phyloP scores from a whole-genome alignment of 2,888 invertebrate species.

The Chrysolina americana region DNA sequence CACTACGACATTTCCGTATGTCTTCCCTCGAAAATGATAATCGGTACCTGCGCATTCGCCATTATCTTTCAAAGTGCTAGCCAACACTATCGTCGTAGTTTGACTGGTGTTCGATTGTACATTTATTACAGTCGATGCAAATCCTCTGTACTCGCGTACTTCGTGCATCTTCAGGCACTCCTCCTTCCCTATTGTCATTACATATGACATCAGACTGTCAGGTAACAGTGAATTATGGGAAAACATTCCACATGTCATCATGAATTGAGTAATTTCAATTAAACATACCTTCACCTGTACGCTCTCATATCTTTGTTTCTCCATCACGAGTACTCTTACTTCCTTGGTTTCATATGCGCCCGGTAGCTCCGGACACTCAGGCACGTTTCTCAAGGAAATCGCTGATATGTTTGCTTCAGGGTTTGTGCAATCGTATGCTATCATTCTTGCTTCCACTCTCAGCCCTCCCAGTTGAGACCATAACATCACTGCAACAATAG shows the following conservation, averaged over 20 bases:
- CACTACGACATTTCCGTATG: not conserved
- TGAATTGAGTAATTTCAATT: too few relatives aligned
- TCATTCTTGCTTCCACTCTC: not conserved
- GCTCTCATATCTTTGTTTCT: too few relatives aligned
- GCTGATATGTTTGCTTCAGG: not conserved
- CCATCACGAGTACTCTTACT: too few relatives aligned
- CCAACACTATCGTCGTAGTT: not conserved
- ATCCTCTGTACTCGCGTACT: too few relatives aligned
- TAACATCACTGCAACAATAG: not conserved
- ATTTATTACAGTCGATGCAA: not conserved
- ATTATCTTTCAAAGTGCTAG: not conserved
- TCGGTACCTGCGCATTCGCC: not conserved
- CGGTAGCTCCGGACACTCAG: too few relatives aligned
- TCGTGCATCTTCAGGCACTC: too few relatives aligned
- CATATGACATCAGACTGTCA: too few relatives aligned
- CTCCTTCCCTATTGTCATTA: too few relatives aligned
- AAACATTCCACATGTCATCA: too few relatives aligned
- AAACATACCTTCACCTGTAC: too few relatives aligned
- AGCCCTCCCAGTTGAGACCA: not conserved
- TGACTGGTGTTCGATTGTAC: not conserved
- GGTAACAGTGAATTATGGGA: too few relatives aligned
- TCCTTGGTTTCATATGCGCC: too few relatives aligned
- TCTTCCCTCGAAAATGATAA: not conserved
- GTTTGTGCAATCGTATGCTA: not conserved
- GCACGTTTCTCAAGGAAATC: not conserved